Evolutionary conservation across 2,888 invertebrate species (phyloP), one percentile per base, ranked within the genome.

Genomic region (Hypomecis atomaria): DNA sequence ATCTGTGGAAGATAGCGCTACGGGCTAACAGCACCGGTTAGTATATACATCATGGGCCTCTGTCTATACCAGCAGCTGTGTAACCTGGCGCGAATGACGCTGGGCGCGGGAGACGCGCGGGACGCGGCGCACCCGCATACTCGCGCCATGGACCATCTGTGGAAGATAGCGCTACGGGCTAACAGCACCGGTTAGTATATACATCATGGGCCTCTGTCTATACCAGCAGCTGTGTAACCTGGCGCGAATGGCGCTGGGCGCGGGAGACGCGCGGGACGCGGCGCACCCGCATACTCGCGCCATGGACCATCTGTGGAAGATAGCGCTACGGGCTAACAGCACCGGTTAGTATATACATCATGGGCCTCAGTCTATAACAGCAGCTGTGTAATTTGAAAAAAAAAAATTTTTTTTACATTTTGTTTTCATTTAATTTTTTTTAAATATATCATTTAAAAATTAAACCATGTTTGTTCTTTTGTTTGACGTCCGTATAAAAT

Each of bases 251-350:
- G 96, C 97, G 37, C 94, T 96, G 1, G 96, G 91, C 4, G 96
- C 96, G 2, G 96, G 91, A 0, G 96, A 96, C 86, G 80, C 87
- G 0, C 82, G 90, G 5, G 93, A 92, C 72, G 75, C 83, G 6
- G 85, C 87, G 10, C 92, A 92, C 60, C 92, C 93, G 0, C 93
- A 93, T 75, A 95, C 95, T 37, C 94, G 97, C 10, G 98, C 98
- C 10, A 98, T 98, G 97, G 97, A 97, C 86, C 98, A 98, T 77
- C 92, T 98, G 73, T 99, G 98, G 98, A 97, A 97, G 86, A 98
- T 99, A 67, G 98, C 98, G 0, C 92, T 99, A 5, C 93, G 97
- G 71, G 98, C 98, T 1, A 96, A 96, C 72, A 98, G 97, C 82
- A 98, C 98, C 60, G 95, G 95, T 95, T 76, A 72, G 62, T 53